These are phyloP conservation scores for Holotrichia oblita DNA, from an alignment of 1,140 invertebrate species.

Conservation along the genomic window DNA sequence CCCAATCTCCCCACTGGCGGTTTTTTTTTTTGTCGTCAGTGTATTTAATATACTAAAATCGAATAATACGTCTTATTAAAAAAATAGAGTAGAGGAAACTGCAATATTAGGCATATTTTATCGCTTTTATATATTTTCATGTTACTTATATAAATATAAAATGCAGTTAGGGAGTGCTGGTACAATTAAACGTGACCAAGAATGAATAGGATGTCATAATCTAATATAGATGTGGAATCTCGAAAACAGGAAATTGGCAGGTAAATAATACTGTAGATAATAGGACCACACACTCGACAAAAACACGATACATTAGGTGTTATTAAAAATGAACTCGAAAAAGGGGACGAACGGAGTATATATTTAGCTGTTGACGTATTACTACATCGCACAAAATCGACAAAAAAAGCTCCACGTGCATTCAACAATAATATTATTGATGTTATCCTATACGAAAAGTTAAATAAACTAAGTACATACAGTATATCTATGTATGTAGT, in stretches of 20 bases:
- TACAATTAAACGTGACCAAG: background rate
- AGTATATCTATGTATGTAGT: too few relatives aligned
- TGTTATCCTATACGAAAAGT: too few relatives aligned
- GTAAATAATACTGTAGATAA: conserved; percentile 17
- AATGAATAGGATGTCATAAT: background rate
- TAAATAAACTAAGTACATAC: too few relatives aligned
- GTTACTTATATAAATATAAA: background rate
- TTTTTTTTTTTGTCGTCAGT: too few relatives aligned
- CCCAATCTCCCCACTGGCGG: too few relatives aligned
- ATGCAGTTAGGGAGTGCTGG: background rate
- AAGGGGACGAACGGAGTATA: background rate
- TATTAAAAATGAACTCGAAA: conserved; percentile 17
- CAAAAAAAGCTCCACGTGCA: background rate
- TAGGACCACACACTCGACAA: background rate
- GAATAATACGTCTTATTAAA: too few relatives aligned
- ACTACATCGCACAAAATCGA: background rate
- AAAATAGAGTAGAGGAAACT: too few relatives aligned
- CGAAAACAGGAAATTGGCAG: conserved; percentile 8
- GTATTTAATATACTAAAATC: too few relatives aligned
- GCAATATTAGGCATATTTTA: too few relatives aligned
- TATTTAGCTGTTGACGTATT: background rate
- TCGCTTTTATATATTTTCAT: too few relatives aligned
- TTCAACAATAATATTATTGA: background rate
- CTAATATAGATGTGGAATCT: conserved; percentile 11
- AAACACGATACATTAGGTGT: conserved; percentile 6